These are phyloP conservation scores for Anoplolepis gracilipes DNA, from an alignment of 1,140 invertebrate genomes.

Conservation along the genomic window DNA sequence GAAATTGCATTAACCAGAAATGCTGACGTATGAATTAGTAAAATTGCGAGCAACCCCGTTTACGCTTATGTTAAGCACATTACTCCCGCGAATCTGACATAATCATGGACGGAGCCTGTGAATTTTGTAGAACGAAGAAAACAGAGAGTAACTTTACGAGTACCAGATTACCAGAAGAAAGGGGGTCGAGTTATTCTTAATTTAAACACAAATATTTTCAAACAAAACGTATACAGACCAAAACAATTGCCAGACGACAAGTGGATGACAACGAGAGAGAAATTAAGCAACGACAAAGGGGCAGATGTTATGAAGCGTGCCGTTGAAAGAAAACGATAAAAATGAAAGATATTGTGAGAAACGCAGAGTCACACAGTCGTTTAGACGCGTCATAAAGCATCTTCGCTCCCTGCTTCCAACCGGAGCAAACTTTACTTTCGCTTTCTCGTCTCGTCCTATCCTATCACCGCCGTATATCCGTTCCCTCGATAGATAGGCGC, in stretches of 20 bases:
- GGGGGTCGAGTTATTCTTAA: neutral
- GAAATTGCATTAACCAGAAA: constrained; percentile 66
- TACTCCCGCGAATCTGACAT: constrained; percentile 41
- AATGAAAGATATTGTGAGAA: constrained; percentile 61
- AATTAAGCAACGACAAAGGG: constrained; percentile 1
- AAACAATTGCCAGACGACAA: neutral
- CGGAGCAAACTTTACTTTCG: constrained; percentile 19
- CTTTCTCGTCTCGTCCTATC: constrained; percentile 3
- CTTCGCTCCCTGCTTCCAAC: constrained; percentile 53
- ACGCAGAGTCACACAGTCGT: constrained; percentile 72
- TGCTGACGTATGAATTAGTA: constrained; percentile 67
- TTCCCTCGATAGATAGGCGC: constrained; percentile 26
- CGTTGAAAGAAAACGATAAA: constrained; percentile 32
- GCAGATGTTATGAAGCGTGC: constrained; percentile 8
- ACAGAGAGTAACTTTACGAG: neutral
- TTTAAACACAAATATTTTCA: neutral
- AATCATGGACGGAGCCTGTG: neutral
- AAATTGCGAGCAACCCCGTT: constrained; percentile 60
- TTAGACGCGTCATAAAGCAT: constrained; percentile 78
- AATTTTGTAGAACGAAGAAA: constrained; percentile 22
- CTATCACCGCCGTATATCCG: constrained; percentile 13
- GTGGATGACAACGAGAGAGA: neutral
- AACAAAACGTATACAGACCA: neutral
- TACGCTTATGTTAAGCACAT: constrained; percentile 23
- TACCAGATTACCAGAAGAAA: no score